Percentiles rank a stretch among this genome's conserved stretches.
Conservation (phyloP, 2,113 vertebrate species). For the Cathartes aura region DNA sequence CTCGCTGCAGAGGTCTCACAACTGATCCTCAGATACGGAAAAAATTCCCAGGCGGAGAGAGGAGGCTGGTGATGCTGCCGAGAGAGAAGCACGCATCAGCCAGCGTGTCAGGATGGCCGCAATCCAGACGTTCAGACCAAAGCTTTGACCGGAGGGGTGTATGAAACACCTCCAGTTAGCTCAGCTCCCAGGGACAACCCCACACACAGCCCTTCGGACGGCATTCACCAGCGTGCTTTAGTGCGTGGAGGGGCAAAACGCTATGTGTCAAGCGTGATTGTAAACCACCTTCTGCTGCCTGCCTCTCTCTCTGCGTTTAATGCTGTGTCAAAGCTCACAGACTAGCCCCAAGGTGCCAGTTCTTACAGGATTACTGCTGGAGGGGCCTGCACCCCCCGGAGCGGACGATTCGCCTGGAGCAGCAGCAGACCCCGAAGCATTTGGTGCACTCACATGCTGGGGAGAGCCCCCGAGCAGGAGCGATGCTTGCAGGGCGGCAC, state of each 20-base stretch:
- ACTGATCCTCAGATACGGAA: background rate
- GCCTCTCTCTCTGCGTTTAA: background rate
- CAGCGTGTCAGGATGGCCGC: fast-evolving
- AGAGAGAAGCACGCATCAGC: too few species aligned
- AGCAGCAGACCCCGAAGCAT: too few species aligned
- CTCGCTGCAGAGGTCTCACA: background rate
- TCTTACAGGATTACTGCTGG: background rate
- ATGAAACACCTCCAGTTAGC: fast-evolving
- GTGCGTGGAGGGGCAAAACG: background rate
- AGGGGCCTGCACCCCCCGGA: fast-evolving
- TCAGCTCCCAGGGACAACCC: background rate
- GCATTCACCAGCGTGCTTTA: too few species aligned
- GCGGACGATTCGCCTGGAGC: background rate
- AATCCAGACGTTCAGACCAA: background rate
- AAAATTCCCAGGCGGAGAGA: background rate
- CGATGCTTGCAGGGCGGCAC: too few species aligned
- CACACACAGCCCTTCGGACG: fast-evolving
- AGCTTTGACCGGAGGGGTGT: background rate
- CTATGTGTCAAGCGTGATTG: fast-evolving
- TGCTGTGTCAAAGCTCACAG: fast-evolving
- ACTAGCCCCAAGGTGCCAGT: background rate
- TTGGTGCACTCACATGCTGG: fast-evolving
- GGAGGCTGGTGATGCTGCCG: background rate
- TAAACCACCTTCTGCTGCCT: background rate
- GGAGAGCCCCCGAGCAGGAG: background rate